Evolutionary conservation across 2,888 invertebrate genomes (phyloP).

Genomic region (Acanthoscelides obtectus): DNA sequence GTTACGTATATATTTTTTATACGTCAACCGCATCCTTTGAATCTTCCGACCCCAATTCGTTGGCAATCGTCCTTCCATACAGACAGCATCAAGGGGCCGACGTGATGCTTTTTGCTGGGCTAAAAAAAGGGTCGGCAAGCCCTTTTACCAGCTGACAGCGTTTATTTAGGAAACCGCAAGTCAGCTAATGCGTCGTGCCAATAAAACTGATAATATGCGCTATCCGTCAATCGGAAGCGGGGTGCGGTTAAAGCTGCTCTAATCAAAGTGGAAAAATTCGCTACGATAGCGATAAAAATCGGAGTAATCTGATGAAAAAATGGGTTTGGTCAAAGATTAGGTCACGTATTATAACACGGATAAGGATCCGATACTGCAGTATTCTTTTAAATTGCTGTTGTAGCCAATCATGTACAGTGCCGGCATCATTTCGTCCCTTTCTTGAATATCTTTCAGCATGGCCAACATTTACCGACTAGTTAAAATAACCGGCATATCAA

Average conservation of each 20-base stretch:
- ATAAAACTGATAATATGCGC: not conserved
- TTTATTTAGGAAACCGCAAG: not conserved
- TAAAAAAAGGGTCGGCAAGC: not conserved
- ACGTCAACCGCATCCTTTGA: not conserved
- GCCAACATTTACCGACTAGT: no score
- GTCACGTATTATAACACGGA: no score
- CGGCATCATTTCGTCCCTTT: no score
- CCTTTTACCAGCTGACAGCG: not conserved
- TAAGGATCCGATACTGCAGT: no score
- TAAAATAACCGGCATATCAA: no score
- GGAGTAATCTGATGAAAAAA: not conserved
- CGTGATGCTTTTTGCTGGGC: not conserved
- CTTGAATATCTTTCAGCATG: no score
- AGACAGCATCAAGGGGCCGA: not conserved
- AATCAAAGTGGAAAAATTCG: not conserved
- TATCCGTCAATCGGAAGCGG: not conserved
- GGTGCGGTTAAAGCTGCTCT: not conserved
- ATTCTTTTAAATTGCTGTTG: no score
- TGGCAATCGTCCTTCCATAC: not conserved
- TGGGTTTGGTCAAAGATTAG: not conserved
- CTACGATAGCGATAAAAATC: not conserved
- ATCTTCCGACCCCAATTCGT: not conserved
- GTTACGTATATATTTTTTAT: not conserved
- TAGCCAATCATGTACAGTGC: no score
- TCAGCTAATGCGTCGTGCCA: not conserved